phyloP scores from a whole-genome alignment of 1,140 invertebrate species.

The Antheraea pernyi region DNA sequence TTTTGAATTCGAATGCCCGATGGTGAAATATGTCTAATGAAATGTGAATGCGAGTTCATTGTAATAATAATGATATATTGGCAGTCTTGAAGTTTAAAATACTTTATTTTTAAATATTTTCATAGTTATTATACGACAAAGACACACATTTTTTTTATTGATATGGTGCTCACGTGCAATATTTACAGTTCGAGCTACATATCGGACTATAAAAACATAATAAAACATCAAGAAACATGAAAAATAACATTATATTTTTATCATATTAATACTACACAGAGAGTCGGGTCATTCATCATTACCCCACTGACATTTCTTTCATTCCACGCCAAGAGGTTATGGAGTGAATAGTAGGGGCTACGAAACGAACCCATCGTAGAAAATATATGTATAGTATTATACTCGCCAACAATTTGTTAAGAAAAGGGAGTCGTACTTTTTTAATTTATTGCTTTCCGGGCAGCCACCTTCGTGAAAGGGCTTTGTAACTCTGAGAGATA shows the following conservation, averaged over 20 bases:
- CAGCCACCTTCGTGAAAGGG: slow-evolving; percentile 14
- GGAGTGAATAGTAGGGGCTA: not conserved
- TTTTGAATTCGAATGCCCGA: no score
- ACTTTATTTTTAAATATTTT: no score
- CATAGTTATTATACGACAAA: no score
- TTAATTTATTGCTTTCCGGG: slow-evolving; percentile 34
- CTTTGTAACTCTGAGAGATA: slow-evolving; percentile 14
- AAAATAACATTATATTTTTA: slow-evolving; percentile 41
- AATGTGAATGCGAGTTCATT: no score
- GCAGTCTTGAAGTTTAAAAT: no score
- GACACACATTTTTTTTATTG: no score
- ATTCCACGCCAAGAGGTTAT: slow-evolving; percentile 22
- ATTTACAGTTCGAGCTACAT: not conserved
- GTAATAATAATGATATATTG: no score
- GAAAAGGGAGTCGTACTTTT: slow-evolving; percentile 36
- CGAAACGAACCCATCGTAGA: not conserved
- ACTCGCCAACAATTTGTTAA: slow-evolving; percentile 37
- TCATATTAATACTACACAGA: slow-evolving; percentile 44
- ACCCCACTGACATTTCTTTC: slow-evolving; percentile 34
- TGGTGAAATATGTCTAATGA: no score
- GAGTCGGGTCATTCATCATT: slow-evolving; percentile 45
- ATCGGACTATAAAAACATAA: not conserved
- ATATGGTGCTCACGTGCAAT: no score
- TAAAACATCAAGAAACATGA: slow-evolving; percentile 4
- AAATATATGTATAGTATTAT: not conserved